Evolutionary conservation across 2,888 invertebrate genomes (phyloP).

Genomic region (Caenorhabditis sulstoni): DNA sequence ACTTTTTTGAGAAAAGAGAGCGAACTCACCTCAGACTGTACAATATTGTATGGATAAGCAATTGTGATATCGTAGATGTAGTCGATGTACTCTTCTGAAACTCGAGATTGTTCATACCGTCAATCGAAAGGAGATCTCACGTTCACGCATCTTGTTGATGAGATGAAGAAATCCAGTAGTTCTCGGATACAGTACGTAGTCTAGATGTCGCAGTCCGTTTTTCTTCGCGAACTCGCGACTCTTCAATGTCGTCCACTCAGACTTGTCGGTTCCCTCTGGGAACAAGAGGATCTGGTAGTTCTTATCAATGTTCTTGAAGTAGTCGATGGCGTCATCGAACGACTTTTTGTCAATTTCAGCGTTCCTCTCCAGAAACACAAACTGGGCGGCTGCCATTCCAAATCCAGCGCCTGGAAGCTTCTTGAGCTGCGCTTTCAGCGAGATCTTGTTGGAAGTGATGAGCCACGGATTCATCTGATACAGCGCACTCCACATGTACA

Average conservation of each 20-base stretch:
- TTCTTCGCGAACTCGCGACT: slow-evolving; percentile 77
- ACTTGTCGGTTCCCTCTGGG: slow-evolving; percentile 92
- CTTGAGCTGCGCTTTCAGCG: slow-evolving; percentile 89
- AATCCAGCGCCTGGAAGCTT: slow-evolving; percentile 90
- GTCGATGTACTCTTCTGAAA: slow-evolving; percentile 84
- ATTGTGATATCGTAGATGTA: slow-evolving; percentile 91
- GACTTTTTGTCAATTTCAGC: slow-evolving; percentile 88
- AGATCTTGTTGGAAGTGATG: slow-evolving; percentile 85
- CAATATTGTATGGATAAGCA: slow-evolving; percentile 88
- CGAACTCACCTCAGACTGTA: slow-evolving; percentile 85
- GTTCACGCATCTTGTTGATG: slow-evolving; percentile 82
- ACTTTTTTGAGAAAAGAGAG: slow-evolving; percentile 3
- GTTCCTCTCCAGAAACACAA: slow-evolving; percentile 89
- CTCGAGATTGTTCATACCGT: neutral
- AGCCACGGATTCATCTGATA: slow-evolving; percentile 85
- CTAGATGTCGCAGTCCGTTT: slow-evolving; percentile 83
- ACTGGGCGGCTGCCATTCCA: slow-evolving; percentile 91
- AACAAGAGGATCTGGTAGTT: slow-evolving; percentile 86
- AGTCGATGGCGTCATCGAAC: slow-evolving; percentile 86
- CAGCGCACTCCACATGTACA: slow-evolving; percentile 90
- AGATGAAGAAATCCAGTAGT: slow-evolving; percentile 86
- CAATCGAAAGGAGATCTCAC: slow-evolving; percentile 79
- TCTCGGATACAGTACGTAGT: slow-evolving; percentile 89
- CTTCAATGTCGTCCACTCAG: slow-evolving; percentile 85
- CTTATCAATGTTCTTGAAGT: slow-evolving; percentile 86